These are phyloP conservation scores for Parelbella ahira DNA, from an alignment of 2,888 invertebrate genomes.

Conservation along the genomic window DNA sequence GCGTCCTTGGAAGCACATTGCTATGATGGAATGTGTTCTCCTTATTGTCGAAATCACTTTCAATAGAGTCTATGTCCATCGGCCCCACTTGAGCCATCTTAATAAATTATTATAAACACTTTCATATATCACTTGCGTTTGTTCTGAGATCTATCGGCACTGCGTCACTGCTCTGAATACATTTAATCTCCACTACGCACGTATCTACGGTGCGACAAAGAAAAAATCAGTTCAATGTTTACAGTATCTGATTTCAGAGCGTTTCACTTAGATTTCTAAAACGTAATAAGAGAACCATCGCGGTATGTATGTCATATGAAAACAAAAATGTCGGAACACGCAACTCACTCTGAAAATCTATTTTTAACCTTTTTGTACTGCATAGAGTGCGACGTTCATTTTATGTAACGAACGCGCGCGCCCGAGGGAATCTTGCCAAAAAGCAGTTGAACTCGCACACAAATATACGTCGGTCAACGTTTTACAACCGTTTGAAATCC, in stretches of 20 bases:
- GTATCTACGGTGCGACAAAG: constrained; percentile 44
- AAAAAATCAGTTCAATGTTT: constrained; percentile 65
- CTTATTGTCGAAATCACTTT: constrained; percentile 68
- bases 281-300: constrained; percentile 48
- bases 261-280: constrained; percentile 74
- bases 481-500: constrained; percentile 67
- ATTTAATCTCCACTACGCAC: constrained; percentile 34
- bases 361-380: constrained; percentile 71
- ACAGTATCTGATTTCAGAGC: constrained; percentile 59
- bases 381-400: constrained; percentile 59
- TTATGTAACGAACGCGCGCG: constrained; percentile 58
- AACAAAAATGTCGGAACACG: constrained; percentile 74
- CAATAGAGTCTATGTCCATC: constrained; percentile 62
- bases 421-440: constrained; percentile 76
- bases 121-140: constrained; percentile 28
- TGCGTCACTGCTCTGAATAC: constrained; percentile 19
- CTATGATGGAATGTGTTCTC: constrained; percentile 62
- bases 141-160: constrained; percentile 3
- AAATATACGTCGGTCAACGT: constrained; percentile 38
- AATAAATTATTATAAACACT: constrained; percentile 28
- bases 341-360: constrained; percentile 71
- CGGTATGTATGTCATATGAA: constrained; percentile 71
- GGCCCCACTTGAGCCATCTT: constrained; percentile 44
- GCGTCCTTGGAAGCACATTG: constrained; percentile 52
- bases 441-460: constrained; percentile 48